Base-by-base conservation (phyloP, 92 coral and sea anemone genomes). In the Zoanthus sociatus region DNA sequence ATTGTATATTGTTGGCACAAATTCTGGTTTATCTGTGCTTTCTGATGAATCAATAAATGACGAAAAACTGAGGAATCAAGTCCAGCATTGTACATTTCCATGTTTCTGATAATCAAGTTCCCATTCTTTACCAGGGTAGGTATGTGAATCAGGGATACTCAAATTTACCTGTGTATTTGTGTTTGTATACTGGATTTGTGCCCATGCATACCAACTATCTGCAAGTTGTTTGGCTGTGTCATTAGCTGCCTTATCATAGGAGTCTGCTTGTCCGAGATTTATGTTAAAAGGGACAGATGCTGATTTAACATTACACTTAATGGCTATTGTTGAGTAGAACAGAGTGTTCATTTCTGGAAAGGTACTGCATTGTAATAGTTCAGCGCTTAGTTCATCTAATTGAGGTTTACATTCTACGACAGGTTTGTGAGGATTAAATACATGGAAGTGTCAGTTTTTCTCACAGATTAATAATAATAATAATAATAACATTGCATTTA, bases 71-170 rank as follows among this genome's bases (percentile, higher is more conserved):
- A 89, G 18, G 94, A 90, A 83, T 82, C 86, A 54, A 90, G 93
- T 73, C 95, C 93, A 76, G 93, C 84, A 71, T 77, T 84, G 82
- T 76, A 78, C 91, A 92, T 87, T 90, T 92, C 93, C 82, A 87
- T 83, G 42, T n/a, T 67, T 90, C 83, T 90, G 92, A 51, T 78
- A 83, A 30, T 83, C 71, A 2, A 89, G 26, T 61, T 71, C 71
- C 89, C 88, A 84, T 3, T 89, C 68, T 78, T 83, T 76, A 18
- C 9, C 16, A 9, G 46, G 30, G 32, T 76, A 33, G 51, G 42
- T 31, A 21, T 32, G 51, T 7, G 56, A 56, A 30, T 78, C 37
- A 31, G 83, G 32, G 56, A 78, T 50, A 78, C 16, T 78, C n/a
- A 53, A 44, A 78, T 18, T 48, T 56, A 17, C 69, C 69, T 78